phyloP scores from a whole-genome alignment of 2,888 invertebrate species.

The Diadromus collaris region DNA sequence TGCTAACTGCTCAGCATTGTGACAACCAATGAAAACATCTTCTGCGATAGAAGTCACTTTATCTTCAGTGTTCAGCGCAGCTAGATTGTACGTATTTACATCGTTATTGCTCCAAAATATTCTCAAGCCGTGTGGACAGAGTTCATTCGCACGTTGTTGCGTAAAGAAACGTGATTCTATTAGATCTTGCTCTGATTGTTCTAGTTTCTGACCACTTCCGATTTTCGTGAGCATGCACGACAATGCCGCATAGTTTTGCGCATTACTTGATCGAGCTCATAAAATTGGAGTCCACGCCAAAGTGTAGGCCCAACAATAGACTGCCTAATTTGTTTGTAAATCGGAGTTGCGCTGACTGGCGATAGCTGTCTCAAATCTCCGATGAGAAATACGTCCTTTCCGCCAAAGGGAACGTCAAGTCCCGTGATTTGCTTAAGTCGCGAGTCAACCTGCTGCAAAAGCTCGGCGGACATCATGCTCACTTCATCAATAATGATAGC shows the following conservation, averaged over 20 bases:
- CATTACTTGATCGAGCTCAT: slow-evolving; percentile 68
- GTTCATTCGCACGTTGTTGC: slow-evolving; percentile 62
- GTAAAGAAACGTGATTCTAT: slow-evolving; percentile 67
- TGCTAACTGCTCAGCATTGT: slow-evolving; percentile 50
- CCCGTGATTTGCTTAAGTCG: slow-evolving; percentile 61
- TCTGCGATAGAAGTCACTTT: slow-evolving; percentile 61
- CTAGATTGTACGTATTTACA: slow-evolving; percentile 67
- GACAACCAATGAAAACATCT: slow-evolving; percentile 61
- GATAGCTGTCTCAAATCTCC: slow-evolving; percentile 75
- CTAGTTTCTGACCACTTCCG: slow-evolving; percentile 65
- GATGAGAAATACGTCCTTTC: slow-evolving; percentile 71
- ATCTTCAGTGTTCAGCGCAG: slow-evolving; percentile 43
- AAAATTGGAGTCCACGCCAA: slow-evolving; percentile 61
- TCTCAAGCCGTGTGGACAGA: slow-evolving; percentile 64
- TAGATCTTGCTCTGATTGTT: slow-evolving; percentile 58
- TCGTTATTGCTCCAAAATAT: slow-evolving; percentile 66
- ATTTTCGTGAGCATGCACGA: slow-evolving; percentile 71
- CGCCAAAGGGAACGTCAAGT: slow-evolving; percentile 68
- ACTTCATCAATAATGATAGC: not conserved
- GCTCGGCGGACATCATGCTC: not conserved
- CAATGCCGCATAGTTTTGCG: slow-evolving; percentile 71
- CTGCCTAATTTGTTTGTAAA: slow-evolving; percentile 30
- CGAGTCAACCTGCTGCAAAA: slow-evolving; percentile 65
- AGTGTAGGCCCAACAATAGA: slow-evolving; percentile 14
- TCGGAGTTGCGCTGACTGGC: slow-evolving; percentile 62